These are phyloP conservation scores for Acrocyrtus sp. DNA, from an alignment of 2,888 invertebrate genomes.

Conservation along the genomic window DNA sequence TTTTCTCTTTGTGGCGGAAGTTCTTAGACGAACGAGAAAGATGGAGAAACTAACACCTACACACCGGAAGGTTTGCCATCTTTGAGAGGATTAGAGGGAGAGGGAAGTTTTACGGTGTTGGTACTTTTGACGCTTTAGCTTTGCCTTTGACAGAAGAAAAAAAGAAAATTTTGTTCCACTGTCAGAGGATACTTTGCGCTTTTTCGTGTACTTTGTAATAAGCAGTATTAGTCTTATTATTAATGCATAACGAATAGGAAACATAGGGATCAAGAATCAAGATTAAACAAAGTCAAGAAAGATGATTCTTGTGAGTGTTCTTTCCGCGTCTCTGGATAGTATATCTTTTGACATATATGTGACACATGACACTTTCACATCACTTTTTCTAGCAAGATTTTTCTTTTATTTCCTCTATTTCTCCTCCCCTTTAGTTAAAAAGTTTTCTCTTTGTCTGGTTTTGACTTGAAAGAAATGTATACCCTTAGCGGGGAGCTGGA, in stretches of 20 bases:
- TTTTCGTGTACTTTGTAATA: no score
- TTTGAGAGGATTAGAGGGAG: not conserved
- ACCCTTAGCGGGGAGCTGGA: no score
- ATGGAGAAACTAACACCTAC: slow-evolving; percentile 42
- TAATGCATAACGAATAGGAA: slow-evolving; percentile 1
- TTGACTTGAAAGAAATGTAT: not conserved
- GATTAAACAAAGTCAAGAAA: not conserved
- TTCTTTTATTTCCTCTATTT: slow-evolving; percentile 7
- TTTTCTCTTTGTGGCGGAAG: slow-evolving; percentile 13
- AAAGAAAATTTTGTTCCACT: not conserved
- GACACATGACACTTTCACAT: slow-evolving; percentile 54
- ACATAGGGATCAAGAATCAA: not conserved
- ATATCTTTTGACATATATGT: slow-evolving; percentile 57
- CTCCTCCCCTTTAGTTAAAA: not conserved
- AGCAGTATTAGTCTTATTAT: slow-evolving; percentile 1
- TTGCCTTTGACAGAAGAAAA: not conserved
- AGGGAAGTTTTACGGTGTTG: not conserved
- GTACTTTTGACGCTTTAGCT: not conserved
- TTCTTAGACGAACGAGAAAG: slow-evolving; percentile 11
- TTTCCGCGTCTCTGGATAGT: not conserved
- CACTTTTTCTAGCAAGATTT: not conserved
- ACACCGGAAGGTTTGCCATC: slow-evolving; percentile 1
- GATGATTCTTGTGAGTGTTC: not conserved
- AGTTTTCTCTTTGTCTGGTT: not conserved
- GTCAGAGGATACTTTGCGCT: no score